These are phyloP conservation scores for Andricus curvator DNA, from an alignment of 2,888 invertebrate genomes.

Conservation along the genomic window DNA sequence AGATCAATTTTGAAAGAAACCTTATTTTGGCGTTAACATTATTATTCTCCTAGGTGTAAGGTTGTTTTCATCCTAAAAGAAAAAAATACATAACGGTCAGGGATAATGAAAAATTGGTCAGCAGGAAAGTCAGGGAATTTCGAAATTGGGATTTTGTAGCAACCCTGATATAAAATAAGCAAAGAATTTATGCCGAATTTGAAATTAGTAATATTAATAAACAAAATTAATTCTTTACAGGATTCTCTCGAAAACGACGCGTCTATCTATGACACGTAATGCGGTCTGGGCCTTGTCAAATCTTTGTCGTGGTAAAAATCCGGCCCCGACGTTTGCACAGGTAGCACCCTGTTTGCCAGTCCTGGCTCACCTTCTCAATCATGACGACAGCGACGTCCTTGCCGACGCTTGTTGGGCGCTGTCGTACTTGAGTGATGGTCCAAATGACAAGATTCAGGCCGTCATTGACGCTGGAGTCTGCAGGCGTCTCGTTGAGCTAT, in stretches of 20 bases:
- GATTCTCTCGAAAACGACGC: constrained; percentile 88
- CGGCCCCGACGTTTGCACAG: constrained; percentile 93
- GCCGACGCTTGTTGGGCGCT: constrained; percentile 98
- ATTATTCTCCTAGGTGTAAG: too few species aligned
- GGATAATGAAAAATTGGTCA: too few species aligned
- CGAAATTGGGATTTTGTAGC: too few species aligned
- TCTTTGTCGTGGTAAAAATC: constrained; percentile 97
- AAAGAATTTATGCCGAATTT: neutral
- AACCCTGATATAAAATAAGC: too few species aligned
- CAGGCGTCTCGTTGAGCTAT: constrained; percentile 85
- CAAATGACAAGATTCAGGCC: constrained; percentile 98
- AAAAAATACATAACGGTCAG: too few species aligned
- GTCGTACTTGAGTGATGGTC: constrained; percentile 96
- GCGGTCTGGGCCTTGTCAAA: constrained; percentile 99
- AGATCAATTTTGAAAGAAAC: too few species aligned
- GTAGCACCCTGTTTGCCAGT: constrained; percentile 91
- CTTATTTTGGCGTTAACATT: too few species aligned
- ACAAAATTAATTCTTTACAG: constrained; percentile 79
- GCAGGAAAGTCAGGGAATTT: too few species aligned
- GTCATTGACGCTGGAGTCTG: constrained; percentile 98
- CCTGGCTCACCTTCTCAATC: constrained; percentile 91
- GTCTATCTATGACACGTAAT: constrained; percentile 94
- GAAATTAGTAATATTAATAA: constrained; percentile 17
- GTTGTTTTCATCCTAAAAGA: too few species aligned
- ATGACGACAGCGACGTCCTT: constrained; percentile 92